Evolutionary conservation across 2,888 invertebrate genomes (phyloP), one percentile per base, ranked within the genome.

Genomic region (Onthophagus sagittarius): DNA sequence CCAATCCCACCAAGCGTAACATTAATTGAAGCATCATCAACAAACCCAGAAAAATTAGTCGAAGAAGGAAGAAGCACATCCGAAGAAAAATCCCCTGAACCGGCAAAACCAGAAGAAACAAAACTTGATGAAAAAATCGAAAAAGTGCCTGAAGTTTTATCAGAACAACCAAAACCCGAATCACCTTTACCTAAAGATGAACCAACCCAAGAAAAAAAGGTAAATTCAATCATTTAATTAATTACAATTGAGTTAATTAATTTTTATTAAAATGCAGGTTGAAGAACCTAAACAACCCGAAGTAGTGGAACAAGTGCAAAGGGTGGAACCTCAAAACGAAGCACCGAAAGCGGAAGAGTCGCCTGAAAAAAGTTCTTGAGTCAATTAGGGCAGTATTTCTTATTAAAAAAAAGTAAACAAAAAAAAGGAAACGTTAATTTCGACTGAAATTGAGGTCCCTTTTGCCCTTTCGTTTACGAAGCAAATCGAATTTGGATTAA

Each of bases 301-400:
- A 63, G 71, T 15, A 64, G 32, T 23, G 70, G 62, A 65, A 23
- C 63, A 71, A 5, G 74, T 67, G 14, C 62, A 74, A 64, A 33
- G 65, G 39, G 65, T 69, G 32, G 71, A 71, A n/a, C 31, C 11
- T 15, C 62, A 69, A 73, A 63, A 71, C 15, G 63, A 32, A 78
- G 78, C 75, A 74, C 39, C 76, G 74, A 76, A 76, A 71, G 76
- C 77, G 33, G 82, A 80, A 73, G 79, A 81, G 78, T 75, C 80
- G 76, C 80, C 82, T 62, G 74, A 77, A 74, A 73, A 72, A 72
- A 84, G 83, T 81, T 84, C 84, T 80, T 84, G 82, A 84, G 79
- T 77, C 62, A 33, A 71, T 75, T 73, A 76, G 72, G 74, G 71
- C 74, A 73, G 72, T 70, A 75, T 39, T 75, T 75, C 39, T 77